Percentiles rank a stretch among this genome's conserved stretches.
These are phyloP conservation scores for Diarsia mendica DNA, from an alignment of 2,888 invertebrate species.

Conservation along the genomic window DNA sequence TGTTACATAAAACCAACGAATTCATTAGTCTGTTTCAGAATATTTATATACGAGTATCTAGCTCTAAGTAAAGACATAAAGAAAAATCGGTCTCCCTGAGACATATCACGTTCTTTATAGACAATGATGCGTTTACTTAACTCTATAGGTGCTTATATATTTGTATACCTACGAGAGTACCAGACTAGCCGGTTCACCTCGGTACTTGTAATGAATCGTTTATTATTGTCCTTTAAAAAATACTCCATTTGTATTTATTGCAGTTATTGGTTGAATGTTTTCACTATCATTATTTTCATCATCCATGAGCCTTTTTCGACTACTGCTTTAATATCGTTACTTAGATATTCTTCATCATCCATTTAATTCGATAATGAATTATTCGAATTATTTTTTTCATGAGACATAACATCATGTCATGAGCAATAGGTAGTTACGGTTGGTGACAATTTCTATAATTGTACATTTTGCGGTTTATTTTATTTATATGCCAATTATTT, in stretches of 20 bases:
- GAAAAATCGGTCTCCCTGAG: slow-evolving; percentile 16
- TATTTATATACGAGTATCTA: not conserved
- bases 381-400: slow-evolving; percentile 2
- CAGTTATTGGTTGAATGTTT: not conserved
- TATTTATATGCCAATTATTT: not conserved
- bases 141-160: slow-evolving; percentile 38
- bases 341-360: not conserved
- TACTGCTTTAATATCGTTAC: not conserved
- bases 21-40: not conserved
- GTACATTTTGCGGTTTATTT: slow-evolving; percentile 21
- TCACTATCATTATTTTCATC: not conserved
- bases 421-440: slow-evolving; percentile 11
- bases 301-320: not conserved
- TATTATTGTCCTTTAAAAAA: slow-evolving; percentile 78
- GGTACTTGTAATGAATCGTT: slow-evolving; percentile 76
- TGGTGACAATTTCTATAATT: not conserved
- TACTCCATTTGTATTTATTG: slow-evolving; percentile 48
- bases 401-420: not conserved
- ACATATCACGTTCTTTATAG: slow-evolving; percentile 51
- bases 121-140: slow-evolving; percentile 68
- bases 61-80: slow-evolving; percentile 7
- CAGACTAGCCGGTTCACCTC: slow-evolving; percentile 79
- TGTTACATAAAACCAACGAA: not conserved
- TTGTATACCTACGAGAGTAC: slow-evolving; percentile 51
- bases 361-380: not conserved